Evolutionary conservation across 1,140 invertebrate genomes (phyloP).

Genomic region (Drosophila tsacasi): DNA sequence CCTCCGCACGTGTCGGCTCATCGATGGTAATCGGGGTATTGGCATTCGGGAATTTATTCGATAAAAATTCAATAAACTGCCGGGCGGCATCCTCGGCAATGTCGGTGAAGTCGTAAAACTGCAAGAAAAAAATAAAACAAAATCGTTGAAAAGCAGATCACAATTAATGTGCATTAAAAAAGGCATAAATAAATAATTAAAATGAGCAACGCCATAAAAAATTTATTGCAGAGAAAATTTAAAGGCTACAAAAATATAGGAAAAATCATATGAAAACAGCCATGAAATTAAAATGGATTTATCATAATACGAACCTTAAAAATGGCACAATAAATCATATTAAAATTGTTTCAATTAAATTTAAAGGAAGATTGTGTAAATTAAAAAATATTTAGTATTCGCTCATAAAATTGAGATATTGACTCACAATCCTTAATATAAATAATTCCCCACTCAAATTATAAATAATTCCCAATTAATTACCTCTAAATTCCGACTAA

Average conservation of each 20-base stretch:
- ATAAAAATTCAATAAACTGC: conserved; percentile 82
- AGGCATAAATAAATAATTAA: conserved; percentile 5
- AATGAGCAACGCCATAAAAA: neutral
- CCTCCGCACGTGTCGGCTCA: conserved; percentile 68
- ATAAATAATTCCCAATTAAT: conserved; percentile 2
- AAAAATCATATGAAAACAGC: neutral
- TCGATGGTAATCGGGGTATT: conserved; percentile 70
- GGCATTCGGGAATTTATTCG: conserved; percentile 70
- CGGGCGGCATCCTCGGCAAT: conserved; percentile 79
- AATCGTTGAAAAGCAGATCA: conserved; percentile 8
- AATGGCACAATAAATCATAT: neutral
- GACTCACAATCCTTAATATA: neutral
- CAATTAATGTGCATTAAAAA: conserved; percentile 29
- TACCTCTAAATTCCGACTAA: neutral
- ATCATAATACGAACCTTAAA: neutral
- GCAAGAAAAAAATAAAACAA: conserved; percentile 2
- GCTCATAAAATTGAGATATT: neutral
- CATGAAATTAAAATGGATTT: neutral
- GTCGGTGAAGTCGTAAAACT: conserved; percentile 82
- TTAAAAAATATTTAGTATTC: neutral
- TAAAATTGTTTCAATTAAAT: too few species aligned
- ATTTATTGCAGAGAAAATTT: conserved; percentile 1
- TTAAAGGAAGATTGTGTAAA: too few species aligned
- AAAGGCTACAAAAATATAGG: too few species aligned
- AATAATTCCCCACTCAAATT: neutral